Percentiles rank a stretch among this genome's conserved stretches.
These are phyloP conservation scores for Heliconius charithonia DNA, from an alignment of 2,888 invertebrate species.

Conservation along the genomic window DNA sequence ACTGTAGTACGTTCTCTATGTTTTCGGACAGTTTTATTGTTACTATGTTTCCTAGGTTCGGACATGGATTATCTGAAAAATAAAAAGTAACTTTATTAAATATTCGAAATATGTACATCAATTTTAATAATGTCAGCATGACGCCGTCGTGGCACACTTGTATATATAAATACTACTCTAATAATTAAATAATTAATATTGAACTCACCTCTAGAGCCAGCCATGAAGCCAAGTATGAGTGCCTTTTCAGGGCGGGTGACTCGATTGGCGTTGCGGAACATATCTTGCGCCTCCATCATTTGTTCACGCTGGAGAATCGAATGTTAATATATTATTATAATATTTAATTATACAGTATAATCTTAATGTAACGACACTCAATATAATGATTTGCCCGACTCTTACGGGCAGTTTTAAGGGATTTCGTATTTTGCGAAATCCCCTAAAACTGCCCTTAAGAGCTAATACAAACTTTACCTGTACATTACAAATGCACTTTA, in stretches of 20 bases:
- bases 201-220: conserved; percentile 93
- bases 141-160: too few species aligned
- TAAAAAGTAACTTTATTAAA: background rate
- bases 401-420: too few species aligned
- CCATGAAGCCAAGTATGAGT: conserved; percentile 98
- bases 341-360: too few species aligned
- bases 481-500: too few species aligned
- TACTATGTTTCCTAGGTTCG: conserved; percentile 97
- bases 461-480: too few species aligned
- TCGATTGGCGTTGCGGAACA: conserved; percentile 97
- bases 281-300: conserved; percentile 98
- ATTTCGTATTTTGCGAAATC: too few species aligned
- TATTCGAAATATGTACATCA: background rate
- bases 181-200: conserved; percentile 12
- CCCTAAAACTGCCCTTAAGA: too few species aligned
- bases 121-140: too few species aligned
- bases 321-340: background rate
- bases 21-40: conserved; percentile 97
- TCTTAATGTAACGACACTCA: too few species aligned
- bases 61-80: conserved; percentile 95
- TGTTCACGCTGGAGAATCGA: conserved; percentile 91
- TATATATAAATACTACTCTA: background rate
- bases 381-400: too few species aligned
- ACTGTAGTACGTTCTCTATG: conserved; percentile 92
- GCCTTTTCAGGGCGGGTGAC: conserved; percentile 98